Base-by-base conservation (phyloP, 2,888 invertebrate genomes). In the Leptopilina drosophilae region DNA sequence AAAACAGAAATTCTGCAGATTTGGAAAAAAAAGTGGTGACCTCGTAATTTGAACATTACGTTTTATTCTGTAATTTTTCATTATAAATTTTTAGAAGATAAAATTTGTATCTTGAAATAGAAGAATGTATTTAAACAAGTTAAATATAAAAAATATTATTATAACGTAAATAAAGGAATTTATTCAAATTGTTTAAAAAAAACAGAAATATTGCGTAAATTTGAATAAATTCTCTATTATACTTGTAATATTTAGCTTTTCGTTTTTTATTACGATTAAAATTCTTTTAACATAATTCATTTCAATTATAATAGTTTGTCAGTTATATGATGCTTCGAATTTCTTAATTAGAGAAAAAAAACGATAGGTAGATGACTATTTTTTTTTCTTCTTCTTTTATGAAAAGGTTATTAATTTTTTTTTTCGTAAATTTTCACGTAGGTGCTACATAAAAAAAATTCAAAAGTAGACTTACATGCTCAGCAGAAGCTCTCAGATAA, bases 401-500 rank as follows among this genome's bases (percentile, higher is more conserved):
- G n/a, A 56, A 56, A 73, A 33, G 33, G 7, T 42, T 33, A 42
- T 42, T 33, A 56, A 56, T n/a, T 9, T 73, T 56, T 73, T n/a
- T 9, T 73, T 56, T 73, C 73, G 56, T 69, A 69, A 14, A 26
- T 73, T 56, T 73, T 33, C 53, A 73, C 26, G 56, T n/a, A 56
- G 33, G 73, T 33, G 20, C 26, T 69, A 33, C 69, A 69, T 26
- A 73, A 73, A 73, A 33, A 73, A 33, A 73, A 73, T 73, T 53
- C 56, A 73, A 40, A 46, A 73, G 26, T 73, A 56, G 73, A 69
- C 49, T 69, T 46, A 73, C 73, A 73, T 56, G 56, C 73, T 33
- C 53, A 56, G 73, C 73, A 73, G 56, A 56, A 73, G 73, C 73
- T 73, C 73, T 56, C 56, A 56, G n/a, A n/a, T 26, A 53, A 73